Base-by-base conservation (phyloP, 1,140 invertebrate species). In the Neotoxoptera formosana region DNA sequence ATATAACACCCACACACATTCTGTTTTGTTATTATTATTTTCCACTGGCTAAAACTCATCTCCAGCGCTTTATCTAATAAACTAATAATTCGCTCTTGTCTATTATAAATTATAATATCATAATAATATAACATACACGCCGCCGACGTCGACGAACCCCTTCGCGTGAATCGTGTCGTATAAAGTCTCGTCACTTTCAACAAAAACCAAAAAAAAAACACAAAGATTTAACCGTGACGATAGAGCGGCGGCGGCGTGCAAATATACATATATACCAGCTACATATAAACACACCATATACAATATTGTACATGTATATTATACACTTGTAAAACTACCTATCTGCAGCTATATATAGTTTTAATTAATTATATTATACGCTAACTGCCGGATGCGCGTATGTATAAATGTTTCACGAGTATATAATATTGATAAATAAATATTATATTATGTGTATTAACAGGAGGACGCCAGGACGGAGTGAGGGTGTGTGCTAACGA, bases 281-380 rank as follows among this genome's bases (percentile, higher is more conserved):
- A 41, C 9, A 41, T 56, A 41, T 36, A 36, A 4, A 60, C 47
- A 89, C 36, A 88, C 9, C 25, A 11, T 51, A 51, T 36, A 30
- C 86, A 88, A n/a, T n/a, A n/a, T n/a, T n/a, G n/a, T n/a, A n/a
- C n/a, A n/a, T n/a, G n/a, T n/a, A 21, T 67, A 67, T n/a, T n/a
- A 17, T 67, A n/a, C 14, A n/a, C 14, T 67, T 67, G 14, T 14
- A 67, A 67, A 67, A 67, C 11, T n/a, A 67, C 30, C 60, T n/a
- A 67, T 7, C 14, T n/a, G 14, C 11, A n/a, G 25, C 23, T 67
- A 20, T 25, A 90, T 91, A 47, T 53, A 81, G 47, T 92, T 92
- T 92, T 92, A 92, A 92, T 92, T 84, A 92, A 92, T 92, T 53
- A 86, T 36, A 36, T 41, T 67, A 30, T 67, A 83, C 76, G 91